Evolutionary conservation across 2,113 vertebrate genomes (phyloP), one percentile per base, ranked within the genome.

Genomic region (Bagarius yarrelli): DNA sequence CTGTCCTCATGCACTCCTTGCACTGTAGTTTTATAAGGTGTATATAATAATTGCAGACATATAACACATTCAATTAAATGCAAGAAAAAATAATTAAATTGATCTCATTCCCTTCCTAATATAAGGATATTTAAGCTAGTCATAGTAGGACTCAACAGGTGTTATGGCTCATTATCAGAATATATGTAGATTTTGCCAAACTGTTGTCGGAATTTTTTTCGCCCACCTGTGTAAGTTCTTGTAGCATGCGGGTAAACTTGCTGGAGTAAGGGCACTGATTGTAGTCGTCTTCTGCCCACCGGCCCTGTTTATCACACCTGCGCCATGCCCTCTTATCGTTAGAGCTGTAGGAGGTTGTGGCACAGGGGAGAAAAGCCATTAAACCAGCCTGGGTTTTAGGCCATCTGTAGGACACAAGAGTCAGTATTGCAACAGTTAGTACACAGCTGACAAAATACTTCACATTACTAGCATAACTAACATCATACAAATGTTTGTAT

Each of bases 201-300:
- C 69, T 50, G 44, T 27, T 50, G 15, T 47, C 44, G 11, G 44
- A 47, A 47, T 47, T 3, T 16, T 52, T 64, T 52, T 53, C n/a
- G 13, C 78, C 78, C 91, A 98, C 96, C 95, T 94, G 93, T 67
- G 94, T 95, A 81, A 96, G 94, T 76, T 94, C 90, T 81, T 96
- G 93, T 83, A 98, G 95, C 66, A 93, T 88, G 23, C 95, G 94
- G 44, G 96, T 97, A 76, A 95, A 88, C 83, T 96, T 93, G 67
- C 94, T 94, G 80, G 93, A 91, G 47, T 96, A 96, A 0, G 94
- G 93, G 82, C 96, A 98, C 82, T 95, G 93, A 55, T 94, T 95
- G 88, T 97, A 96, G 86, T 94, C 95, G 47, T 95, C 94, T 64
- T 96, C 94, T 13, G 91, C 93, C 96, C 96, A 98, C 0, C 83